Evolutionary conservation across 1,140 invertebrate genomes (phyloP).

Genomic region (Anastatus disparis): DNA sequence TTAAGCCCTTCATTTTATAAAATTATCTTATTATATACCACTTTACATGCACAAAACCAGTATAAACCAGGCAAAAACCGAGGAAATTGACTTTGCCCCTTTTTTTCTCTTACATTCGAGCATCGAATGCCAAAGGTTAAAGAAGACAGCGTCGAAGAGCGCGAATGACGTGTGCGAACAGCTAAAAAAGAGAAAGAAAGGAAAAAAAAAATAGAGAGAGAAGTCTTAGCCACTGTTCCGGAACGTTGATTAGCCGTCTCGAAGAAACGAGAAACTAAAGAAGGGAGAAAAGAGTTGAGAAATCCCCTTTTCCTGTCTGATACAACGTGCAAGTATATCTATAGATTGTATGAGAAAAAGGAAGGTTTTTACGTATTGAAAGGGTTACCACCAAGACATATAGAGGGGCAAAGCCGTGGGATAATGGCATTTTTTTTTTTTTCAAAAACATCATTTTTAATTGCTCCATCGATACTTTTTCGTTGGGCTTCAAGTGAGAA

Average conservation of each 20-base stretch:
- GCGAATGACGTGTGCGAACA: constrained; percentile 15
- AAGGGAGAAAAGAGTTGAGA: background rate
- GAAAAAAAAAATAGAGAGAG: background rate
- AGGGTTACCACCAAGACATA: too few relatives aligned
- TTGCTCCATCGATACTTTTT: constrained; percentile 11
- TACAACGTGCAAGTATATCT: background rate
- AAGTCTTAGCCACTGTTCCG: constrained; percentile 29
- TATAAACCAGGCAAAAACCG: too few relatives aligned
- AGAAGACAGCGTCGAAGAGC: background rate
- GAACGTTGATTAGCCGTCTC: constrained; percentile 39
- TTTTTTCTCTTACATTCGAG: background rate
- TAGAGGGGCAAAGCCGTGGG: constrained; percentile 14
- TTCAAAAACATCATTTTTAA: background rate
- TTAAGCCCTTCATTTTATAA: too few relatives aligned
- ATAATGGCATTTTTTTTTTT: constrained; percentile 22
- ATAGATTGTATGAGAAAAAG: constrained; percentile 32
- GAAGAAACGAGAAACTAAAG: constrained; percentile 35
- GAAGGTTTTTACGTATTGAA: background rate
- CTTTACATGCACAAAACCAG: too few relatives aligned
- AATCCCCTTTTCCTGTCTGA: constrained; percentile 30
- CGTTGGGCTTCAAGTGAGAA: too few relatives aligned
- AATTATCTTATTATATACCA: too few relatives aligned
- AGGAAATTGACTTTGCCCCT: constrained; percentile 38
- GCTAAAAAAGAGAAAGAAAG: background rate
- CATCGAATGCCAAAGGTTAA: background rate